Conservation (phyloP, 2,113 vertebrate genomes). For the Rutilus rutilus region DNA sequence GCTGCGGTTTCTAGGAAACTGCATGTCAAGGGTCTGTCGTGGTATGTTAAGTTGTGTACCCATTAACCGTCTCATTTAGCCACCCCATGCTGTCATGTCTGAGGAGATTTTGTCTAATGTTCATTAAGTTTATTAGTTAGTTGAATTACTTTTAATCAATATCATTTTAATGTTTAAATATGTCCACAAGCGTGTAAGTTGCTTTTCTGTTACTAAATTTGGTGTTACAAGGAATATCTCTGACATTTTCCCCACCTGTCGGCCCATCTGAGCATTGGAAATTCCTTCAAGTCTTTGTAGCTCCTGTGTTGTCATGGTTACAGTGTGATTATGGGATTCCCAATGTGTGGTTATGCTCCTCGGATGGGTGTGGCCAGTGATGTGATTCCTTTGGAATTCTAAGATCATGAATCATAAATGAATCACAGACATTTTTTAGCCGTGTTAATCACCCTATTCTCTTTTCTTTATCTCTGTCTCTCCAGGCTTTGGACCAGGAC, state of each 20-base stretch:
- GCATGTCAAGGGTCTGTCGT: slow-evolving; percentile 6
- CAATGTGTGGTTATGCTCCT: not conserved
- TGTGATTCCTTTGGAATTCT: slow-evolving; percentile 15
- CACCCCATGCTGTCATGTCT: not conserved
- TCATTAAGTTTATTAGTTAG: not conserved
- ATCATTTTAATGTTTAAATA: not conserved
- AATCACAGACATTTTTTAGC: slow-evolving; percentile 2
- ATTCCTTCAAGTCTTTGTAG: slow-evolving; percentile 19
- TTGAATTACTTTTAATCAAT: not conserved
- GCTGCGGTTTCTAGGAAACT: slow-evolving; percentile 49
- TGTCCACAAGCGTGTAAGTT: not conserved
- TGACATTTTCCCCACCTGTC: slow-evolving; percentile 21
- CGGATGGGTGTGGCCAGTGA: not conserved
- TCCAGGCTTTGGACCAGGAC: slow-evolving; percentile 89
- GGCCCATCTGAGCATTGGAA: slow-evolving; percentile 34
- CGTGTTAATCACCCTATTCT: not conserved
- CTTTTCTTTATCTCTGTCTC: slow-evolving; percentile 44
- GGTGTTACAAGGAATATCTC: not conserved
- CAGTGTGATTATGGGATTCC: slow-evolving; percentile 43
- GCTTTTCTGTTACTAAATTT: not conserved
- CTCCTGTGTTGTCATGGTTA: slow-evolving; percentile 54
- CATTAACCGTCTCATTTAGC: not conserved
- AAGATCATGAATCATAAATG: not conserved
- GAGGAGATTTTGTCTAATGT: not conserved
- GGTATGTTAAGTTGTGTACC: slow-evolving; percentile 27